phyloP scores from a whole-genome alignment of 30 jellyfish, hydroid and myxozoan genomes.

The Hydractinia echinata region DNA sequence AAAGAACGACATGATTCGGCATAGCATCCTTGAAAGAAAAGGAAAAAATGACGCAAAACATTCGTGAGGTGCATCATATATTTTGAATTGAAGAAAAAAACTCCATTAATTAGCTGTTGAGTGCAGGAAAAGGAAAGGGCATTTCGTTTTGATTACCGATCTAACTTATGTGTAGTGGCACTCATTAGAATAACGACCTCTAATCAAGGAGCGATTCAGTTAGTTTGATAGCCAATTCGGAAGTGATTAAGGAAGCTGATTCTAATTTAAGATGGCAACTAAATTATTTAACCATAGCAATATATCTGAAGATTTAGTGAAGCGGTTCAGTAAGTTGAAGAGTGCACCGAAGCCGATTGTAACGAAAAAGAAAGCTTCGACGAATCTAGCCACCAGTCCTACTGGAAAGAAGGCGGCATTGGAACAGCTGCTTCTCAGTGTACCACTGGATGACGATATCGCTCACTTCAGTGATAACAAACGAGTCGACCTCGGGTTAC shows the following conservation, averaged over 20 bases:
- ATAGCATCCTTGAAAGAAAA: too few relatives aligned
- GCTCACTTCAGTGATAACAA: constrained; percentile 22
- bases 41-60: too few relatives aligned
- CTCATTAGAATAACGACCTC: too few relatives aligned
- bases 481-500: background rate
- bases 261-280: constrained; percentile 5
- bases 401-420: constrained; percentile 12
- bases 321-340: constrained; percentile 3
- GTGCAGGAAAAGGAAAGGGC: too few relatives aligned
- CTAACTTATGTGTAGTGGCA: too few relatives aligned
- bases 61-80: too few relatives aligned
- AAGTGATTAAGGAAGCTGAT: constrained; percentile 6
- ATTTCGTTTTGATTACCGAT: too few relatives aligned
- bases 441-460: constrained; percentile 5
- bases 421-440: constrained; percentile 15
- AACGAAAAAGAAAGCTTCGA: background rate
- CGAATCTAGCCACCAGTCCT: constrained; percentile 1
- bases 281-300: background rate
- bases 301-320: constrained; percentile 6
- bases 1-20: too few relatives aligned
- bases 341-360: background rate
- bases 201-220: too few relatives aligned
- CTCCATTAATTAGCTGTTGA: too few relatives aligned
- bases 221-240: too few relatives aligned
- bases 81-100: too few relatives aligned